A percentile compares a stretch with the other conserved stretches of the same genome.
phyloP scores from a whole-genome alignment of 2,888 invertebrate genomes.

The Erannis defoliaria region DNA sequence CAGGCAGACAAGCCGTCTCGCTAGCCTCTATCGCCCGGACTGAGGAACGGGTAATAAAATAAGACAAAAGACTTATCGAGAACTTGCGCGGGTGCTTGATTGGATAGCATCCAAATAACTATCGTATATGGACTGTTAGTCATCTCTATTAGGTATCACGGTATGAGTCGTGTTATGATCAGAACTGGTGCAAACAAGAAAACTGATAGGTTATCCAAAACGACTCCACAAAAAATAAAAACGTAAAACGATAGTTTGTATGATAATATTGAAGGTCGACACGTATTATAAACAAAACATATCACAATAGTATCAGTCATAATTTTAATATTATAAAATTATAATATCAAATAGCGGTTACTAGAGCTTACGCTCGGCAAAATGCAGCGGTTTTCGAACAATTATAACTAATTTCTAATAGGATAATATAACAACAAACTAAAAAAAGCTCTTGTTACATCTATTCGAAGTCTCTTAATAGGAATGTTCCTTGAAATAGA shows the following conservation, averaged over 20 bases:
- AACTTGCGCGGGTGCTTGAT: constrained; percentile 54
- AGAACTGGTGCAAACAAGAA: background rate
- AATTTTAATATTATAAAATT: no score
- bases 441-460: no score
- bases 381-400: no score
- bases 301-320: no score
- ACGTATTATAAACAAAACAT: no score
- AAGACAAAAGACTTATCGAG: constrained; percentile 78
- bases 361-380: no score
- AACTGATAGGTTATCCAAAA: background rate
- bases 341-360: no score
- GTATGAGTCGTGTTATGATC: constrained; percentile 35
- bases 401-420: no score
- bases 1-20: constrained; percentile 85
- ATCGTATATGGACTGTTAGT: constrained; percentile 40
- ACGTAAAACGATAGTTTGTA: background rate
- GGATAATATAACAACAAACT: no score
- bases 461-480: no score
- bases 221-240: no score
- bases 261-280: background rate
- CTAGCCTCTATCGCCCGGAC: constrained; percentile 73
- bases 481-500: no score
- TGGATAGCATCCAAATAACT: constrained; percentile 20
- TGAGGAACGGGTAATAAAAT: constrained; percentile 78
- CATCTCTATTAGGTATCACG: constrained; percentile 52